Conservation (phyloP, 2,888 invertebrate genomes). For the Minunthozetes semirufus region DNA sequence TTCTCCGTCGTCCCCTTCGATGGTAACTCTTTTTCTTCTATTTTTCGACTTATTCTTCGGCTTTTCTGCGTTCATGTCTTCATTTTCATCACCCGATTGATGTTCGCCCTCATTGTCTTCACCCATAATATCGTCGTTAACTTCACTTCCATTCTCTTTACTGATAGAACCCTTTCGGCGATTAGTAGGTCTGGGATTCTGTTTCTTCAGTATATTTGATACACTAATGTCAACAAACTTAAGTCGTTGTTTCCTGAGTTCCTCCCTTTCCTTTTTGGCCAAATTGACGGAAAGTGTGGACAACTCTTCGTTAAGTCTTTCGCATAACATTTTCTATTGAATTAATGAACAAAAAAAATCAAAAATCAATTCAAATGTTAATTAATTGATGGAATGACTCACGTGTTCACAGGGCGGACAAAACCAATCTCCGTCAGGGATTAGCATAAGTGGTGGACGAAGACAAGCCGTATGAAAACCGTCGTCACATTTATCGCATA, state of each 20-base stretch:
- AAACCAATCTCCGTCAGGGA: constrained; percentile 97
- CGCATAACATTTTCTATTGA: constrained; percentile 59
- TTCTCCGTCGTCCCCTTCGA: constrained; percentile 20
- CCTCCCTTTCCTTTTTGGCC: constrained; percentile 61
- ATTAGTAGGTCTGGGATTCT: neutral
- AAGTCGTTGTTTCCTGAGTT: constrained; percentile 62
- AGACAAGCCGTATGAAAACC: constrained; percentile 98
- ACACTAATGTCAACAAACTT: constrained; percentile 68
- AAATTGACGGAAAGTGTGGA: constrained; percentile 49
- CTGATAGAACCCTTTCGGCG: neutral
- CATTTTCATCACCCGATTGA: neutral
- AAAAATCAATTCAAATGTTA: neutral
- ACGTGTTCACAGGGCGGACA: constrained; percentile 95
- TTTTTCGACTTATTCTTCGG: neutral
- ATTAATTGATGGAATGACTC: constrained; percentile 32
- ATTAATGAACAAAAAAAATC: neutral
- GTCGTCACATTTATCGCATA: constrained; percentile 87
- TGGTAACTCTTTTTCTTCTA: neutral
- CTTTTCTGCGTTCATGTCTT: constrained; percentile 7
- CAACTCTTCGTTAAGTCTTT: constrained; percentile 65
- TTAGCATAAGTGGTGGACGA: constrained; percentile 79
- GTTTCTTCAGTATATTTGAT: constrained; percentile 58
- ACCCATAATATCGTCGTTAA: neutral
- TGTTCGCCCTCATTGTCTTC: constrained; percentile 6
- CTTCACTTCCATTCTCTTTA: constrained; percentile 44